Evolutionary conservation across 2,113 vertebrate genomes (phyloP), one percentile per base, ranked within the genome.

Genomic region (Urocitellus parryii): DNA sequence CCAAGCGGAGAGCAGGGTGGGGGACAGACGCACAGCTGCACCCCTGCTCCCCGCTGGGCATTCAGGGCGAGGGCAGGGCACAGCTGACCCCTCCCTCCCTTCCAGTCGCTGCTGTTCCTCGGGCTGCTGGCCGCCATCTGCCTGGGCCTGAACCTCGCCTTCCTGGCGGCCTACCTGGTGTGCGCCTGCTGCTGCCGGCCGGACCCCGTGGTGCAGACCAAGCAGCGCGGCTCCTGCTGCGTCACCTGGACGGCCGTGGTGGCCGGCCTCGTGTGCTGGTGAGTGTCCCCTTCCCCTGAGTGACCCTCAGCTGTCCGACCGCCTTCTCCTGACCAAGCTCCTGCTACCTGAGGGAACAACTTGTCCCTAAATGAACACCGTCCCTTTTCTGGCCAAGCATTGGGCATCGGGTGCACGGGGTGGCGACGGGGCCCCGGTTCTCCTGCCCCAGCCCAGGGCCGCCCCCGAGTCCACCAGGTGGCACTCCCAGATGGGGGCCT

Each of bases 241-340:
- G 93, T 99, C 98, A 99, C 99, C 93, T 99, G 99, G 99, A 99
- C 99, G 0, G 99, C 99, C 0, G 99, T 99, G 63, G 92, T 98
- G 0, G 99, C 99, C 0, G 99, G 99, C 68, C 99, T 99, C 73
- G 45, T 99, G 97, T 99, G 99, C 98, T 99, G 99, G 99, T 99
- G 98, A 99, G 99, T 95, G 76, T 32, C 82, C 34, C 11, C 9
- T 0, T 2, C 14, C 9, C 0, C 80, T 4, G n/a, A 4, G 65
- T 2, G 18, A 4, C 27, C 48, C 22, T 76, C 32, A 3, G 73
- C 73, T n/a, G 16, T 56, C 29, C 63, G 32, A 51, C 7, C 74
- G 20, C 0, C 0, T 85, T 77, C 80, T 80, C 42, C 76, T 34
- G 25, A 51, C 51, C 13, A 6, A 42, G 45, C 25, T 78, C 20